phyloP scores from a whole-genome alignment of 2,888 invertebrate species.

The Polydrusus tereticollis region DNA sequence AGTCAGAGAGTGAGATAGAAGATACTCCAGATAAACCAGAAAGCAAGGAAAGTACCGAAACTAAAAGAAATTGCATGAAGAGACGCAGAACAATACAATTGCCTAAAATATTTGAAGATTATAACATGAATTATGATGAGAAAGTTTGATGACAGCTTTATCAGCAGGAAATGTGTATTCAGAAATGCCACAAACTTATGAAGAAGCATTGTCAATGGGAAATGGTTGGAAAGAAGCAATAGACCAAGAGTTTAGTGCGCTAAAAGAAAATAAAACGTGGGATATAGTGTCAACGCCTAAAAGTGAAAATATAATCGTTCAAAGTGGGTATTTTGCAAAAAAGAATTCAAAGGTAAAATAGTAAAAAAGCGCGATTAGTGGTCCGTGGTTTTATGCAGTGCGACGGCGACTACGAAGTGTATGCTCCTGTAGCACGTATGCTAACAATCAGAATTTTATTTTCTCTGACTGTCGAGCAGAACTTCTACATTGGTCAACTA shows the following conservation, averaged over 20 bases:
- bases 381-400: constrained; percentile 43
- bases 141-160: neutral
- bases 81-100: neutral
- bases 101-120: neutral
- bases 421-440: constrained; percentile 56
- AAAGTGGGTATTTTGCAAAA: constrained; percentile 47
- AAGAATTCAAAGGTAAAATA: constrained; percentile 34
- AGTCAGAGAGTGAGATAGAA: neutral
- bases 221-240: constrained; percentile 41
- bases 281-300: constrained; percentile 31
- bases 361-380: constrained; percentile 46
- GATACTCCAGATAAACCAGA: neutral
- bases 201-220: neutral
- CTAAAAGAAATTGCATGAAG: neutral
- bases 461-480: constrained; percentile 42
- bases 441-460: constrained; percentile 52
- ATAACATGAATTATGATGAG: neutral
- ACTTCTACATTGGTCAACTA: constrained; percentile 49
- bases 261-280: constrained; percentile 45
- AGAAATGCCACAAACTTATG: neutral
- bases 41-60: neutral
- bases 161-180: neutral
- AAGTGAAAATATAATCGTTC: constrained; percentile 42
- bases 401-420: constrained; percentile 48
- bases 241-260: constrained; percentile 19